Conservation (phyloP, 2,113 vertebrate species). For the Ophthalmolycus amberensis region DNA sequence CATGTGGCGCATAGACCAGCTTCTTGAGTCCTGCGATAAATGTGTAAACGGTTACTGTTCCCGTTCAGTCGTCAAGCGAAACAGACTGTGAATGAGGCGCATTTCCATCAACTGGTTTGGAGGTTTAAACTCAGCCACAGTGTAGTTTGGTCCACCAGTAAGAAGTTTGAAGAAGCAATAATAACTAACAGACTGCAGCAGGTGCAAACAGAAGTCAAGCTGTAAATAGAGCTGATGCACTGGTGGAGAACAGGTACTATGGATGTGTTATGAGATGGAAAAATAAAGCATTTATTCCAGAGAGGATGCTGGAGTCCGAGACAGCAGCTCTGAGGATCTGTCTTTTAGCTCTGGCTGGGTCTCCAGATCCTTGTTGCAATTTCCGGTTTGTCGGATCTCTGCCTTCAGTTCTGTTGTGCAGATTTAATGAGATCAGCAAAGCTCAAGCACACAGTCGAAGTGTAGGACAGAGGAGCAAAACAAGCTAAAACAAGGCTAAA, state of each 20-base stretch:
- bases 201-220: conserved; percentile 12
- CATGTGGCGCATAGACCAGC: background rate
- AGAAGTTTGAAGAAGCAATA: background rate
- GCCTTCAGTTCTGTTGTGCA: conserved; percentile 10
- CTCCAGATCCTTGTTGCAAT: background rate
- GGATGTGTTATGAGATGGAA: conserved; percentile 35
- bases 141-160: no score
- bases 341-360: background rate
- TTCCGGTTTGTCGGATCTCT: background rate
- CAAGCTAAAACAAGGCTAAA: conserved; percentile 22
- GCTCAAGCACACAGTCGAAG: background rate
- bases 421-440: conserved; percentile 52
- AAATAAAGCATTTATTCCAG: conserved; percentile 1
- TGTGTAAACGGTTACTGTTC: no score
- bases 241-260: background rate
- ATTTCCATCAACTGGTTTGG: no score
- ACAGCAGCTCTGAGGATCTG: no score
- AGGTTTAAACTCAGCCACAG: no score
- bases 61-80: no score
- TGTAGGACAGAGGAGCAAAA: conserved; percentile 27
- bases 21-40: background rate
- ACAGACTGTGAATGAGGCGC: no score
- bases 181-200: conserved; percentile 22
- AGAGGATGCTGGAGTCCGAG: background rate
- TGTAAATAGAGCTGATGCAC: conserved; percentile 35